Evolutionary conservation across 2,888 invertebrate genomes (phyloP).

Genomic region (Acanthosepion esculentum): DNA sequence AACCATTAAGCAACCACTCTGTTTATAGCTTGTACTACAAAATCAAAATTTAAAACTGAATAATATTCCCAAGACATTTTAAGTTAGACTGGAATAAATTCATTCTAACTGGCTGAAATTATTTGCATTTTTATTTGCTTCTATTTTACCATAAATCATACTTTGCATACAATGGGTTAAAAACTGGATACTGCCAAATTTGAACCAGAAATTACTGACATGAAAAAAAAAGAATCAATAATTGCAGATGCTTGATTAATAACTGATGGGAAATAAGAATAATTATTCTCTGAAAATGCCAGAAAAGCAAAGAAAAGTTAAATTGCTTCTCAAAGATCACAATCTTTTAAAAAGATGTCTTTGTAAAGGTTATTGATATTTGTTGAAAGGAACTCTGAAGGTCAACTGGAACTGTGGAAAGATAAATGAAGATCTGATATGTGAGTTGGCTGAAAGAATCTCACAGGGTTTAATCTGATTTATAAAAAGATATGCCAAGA

Average conservation of each 20-base stretch:
- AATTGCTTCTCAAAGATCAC: background rate
- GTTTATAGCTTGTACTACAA: too few relatives aligned
- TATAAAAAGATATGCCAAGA: too few relatives aligned
- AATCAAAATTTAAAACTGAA: too few relatives aligned
- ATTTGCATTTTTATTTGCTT: too few relatives aligned
- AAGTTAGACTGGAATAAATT: too few relatives aligned
- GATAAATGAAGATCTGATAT: too few relatives aligned
- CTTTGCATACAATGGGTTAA: background rate
- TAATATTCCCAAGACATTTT: too few relatives aligned
- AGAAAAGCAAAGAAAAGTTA: background rate
- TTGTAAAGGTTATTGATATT: constrained; percentile 1
- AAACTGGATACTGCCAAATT: background rate
- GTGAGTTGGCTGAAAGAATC: too few relatives aligned
- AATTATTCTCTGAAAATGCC: background rate
- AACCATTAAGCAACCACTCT: too few relatives aligned
- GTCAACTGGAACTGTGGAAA: background rate
- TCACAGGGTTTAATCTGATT: too few relatives aligned
- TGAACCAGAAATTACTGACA: background rate
- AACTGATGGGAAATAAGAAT: background rate
- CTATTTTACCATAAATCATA: background rate
- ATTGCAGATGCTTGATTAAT: background rate
- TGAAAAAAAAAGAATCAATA: background rate
- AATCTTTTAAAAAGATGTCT: background rate
- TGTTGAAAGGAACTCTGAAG: background rate
- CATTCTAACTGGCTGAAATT: too few relatives aligned